These are phyloP conservation scores for Loriculus beryllinus DNA, from an alignment of 2,797 vertebrate genomes.

Conservation along the genomic window DNA sequence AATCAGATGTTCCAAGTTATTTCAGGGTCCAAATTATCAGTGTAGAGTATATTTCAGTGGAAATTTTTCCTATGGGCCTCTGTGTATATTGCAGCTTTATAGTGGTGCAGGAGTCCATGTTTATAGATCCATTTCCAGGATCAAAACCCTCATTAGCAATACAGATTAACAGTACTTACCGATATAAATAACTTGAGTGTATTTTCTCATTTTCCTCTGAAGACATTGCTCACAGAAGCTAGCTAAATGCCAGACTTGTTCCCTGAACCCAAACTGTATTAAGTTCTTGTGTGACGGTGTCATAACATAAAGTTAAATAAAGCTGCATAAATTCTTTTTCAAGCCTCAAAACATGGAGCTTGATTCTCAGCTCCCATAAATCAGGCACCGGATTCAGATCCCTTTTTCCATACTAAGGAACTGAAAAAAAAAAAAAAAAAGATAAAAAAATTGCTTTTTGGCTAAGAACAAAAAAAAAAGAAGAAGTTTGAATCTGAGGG, in stretches of 20 bases:
- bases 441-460: not conserved
- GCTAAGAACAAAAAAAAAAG: constrained; percentile 15
- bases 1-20: constrained; percentile 39
- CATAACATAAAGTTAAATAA: constrained; percentile 52
- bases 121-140: constrained; percentile 65
- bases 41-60: constrained; percentile 12
- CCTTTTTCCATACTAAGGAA: constrained; percentile 27
- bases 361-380: constrained; percentile 33
- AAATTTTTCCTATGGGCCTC: constrained; percentile 58
- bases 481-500: not conserved
- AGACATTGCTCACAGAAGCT: constrained; percentile 49
- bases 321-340: constrained; percentile 16
- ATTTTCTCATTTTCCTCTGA: constrained; percentile 54
- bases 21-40: constrained; percentile 15
- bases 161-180: constrained; percentile 66
- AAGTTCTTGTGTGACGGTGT: constrained; percentile 34
- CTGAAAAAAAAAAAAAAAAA: not conserved
- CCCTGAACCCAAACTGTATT: constrained; percentile 54
- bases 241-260: constrained; percentile 46
- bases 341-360: constrained; percentile 1
- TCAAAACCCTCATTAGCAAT: constrained; percentile 65
- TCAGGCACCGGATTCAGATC: not conserved
- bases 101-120: constrained; percentile 34
- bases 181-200: constrained; percentile 63
- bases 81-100: constrained; percentile 31